Evolutionary conservation across 2,113 vertebrate genomes (phyloP), one percentile per base, ranked within the genome.

Genomic region (Neodon shergylaensis): DNA sequence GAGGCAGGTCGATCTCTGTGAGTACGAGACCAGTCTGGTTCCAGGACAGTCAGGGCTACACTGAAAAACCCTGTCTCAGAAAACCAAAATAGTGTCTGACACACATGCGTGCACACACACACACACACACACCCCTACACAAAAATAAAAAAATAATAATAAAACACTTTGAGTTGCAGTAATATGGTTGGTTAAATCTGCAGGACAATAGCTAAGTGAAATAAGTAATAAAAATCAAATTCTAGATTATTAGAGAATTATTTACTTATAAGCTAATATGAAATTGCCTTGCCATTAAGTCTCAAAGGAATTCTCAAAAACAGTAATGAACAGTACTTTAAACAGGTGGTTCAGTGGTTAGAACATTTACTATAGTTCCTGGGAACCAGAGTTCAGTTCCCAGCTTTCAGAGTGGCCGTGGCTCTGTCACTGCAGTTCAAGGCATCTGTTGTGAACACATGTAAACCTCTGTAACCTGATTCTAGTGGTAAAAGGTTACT

Each of bases 231-330:
- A 7, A 72, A n/a, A 73, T 39, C 19, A 73, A 73, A 73, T 73
- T 73, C 17, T 21, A 72, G 70, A 72, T 39, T 52, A 42, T 77
- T 92, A 92, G 5, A 81, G 54, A 90, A 33, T 83, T 92, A 90
- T 88, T 94, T 95, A 90, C 90, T 95, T 95, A 84, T 42, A 89
- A 47, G 79, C 0, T 39, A 94, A 79, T 58, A 3, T 54, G 52
- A 87, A 97, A 87, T 65, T 31, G 79, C 42, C 44, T 72, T 28
- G 49, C n/a, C 77, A 83, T 52, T 93, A 54, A 54, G 83, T 90
- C 92, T 95, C 93, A 92, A 93, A 73, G 24, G 22, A n/a, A 94
- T 94, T 82, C 74, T 91, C 47, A 44, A 77, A 90, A 44, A 94
- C 36, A 88, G 39, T 14, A 88, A 95, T 77, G 52, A 84, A 88